Evolutionary conservation across 1,140 invertebrate species (phyloP).

Genomic region (Callitettix versicolor): DNA sequence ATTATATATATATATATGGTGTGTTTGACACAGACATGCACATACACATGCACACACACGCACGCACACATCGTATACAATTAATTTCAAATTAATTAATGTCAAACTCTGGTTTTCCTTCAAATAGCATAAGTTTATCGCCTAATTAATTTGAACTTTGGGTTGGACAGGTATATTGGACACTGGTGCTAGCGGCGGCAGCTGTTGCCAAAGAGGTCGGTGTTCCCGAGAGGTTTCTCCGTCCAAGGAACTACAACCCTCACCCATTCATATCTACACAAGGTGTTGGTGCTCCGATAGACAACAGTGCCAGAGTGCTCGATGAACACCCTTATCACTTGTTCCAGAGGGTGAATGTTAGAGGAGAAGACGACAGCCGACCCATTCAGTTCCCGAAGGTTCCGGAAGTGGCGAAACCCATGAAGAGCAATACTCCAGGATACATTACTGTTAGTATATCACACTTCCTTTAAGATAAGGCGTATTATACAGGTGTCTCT

Average conservation of each 20-base stretch:
- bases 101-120: too few species aligned
- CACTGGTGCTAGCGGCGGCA: background rate
- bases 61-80: too few species aligned
- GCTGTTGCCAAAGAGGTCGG: conserved; percentile 15
- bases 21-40: too few species aligned
- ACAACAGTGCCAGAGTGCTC: background rate
- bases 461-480: too few species aligned
- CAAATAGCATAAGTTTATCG: too few species aligned
- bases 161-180: background rate
- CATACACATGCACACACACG: too few species aligned
- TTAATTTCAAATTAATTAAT: too few species aligned
- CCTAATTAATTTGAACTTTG: too few species aligned
- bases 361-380: conserved; percentile 3
- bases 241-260: conserved; percentile 24
- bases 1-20: too few species aligned
- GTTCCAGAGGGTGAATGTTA: conserved; percentile 1
- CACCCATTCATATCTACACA: conserved; percentile 18
- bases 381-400: conserved; percentile 23
- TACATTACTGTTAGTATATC: conserved; percentile 5
- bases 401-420: conserved; percentile 16
- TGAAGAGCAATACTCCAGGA: conserved; percentile 4
- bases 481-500: too few species aligned
- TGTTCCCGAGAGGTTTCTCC: conserved; percentile 23
- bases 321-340: conserved; percentile 9
- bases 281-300: conserved; percentile 1